Percentiles rank a stretch among this genome's conserved stretches.
Conservation (phyloP, 2,888 invertebrate species). For the Acanthococcus lagerstroemiae region DNA sequence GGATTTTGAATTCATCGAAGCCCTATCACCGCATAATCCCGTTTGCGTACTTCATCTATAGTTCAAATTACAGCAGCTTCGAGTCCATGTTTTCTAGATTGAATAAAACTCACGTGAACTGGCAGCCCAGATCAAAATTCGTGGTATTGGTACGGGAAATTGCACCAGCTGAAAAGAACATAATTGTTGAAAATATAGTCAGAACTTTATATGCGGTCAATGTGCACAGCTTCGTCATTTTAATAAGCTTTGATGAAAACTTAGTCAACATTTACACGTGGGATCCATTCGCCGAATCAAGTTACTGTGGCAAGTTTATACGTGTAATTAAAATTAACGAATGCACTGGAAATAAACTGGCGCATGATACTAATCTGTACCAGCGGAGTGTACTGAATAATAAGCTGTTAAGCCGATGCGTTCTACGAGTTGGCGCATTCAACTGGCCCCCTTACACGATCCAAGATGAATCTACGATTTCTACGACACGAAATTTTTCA, state of each 20-base stretch:
- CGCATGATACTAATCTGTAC: neutral
- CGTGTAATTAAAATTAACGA: conserved; percentile 4
- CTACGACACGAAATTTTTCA: neutral
- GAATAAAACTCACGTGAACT: conserved; percentile 8
- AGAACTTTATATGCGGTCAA: neutral
- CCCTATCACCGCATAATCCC: conserved; percentile 9
- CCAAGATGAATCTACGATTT: neutral
- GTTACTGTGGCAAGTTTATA: neutral
- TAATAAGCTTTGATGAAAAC: neutral
- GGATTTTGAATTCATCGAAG: neutral
- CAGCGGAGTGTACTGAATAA: neutral
- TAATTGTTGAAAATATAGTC: neutral
- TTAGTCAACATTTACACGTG: neutral
- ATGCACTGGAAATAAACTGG: neutral
- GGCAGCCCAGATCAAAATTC: conserved; percentile 7
- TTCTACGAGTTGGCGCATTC: conserved; percentile 23
- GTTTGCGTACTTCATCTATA: neutral
- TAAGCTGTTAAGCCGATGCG: conserved; percentile 6
- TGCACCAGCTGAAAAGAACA: neutral
- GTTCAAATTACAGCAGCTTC: neutral
- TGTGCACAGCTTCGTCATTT: conserved; percentile 3
- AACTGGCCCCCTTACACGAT: conserved; percentile 30
- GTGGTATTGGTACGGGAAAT: neutral
- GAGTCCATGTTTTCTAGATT: neutral
- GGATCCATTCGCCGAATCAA: conserved; percentile 11